A percentile compares a stretch with the other conserved stretches of the same genome.
Evolutionary conservation across 2,888 invertebrate genomes (phyloP).

Genomic region (Drosophila greeni): DNA sequence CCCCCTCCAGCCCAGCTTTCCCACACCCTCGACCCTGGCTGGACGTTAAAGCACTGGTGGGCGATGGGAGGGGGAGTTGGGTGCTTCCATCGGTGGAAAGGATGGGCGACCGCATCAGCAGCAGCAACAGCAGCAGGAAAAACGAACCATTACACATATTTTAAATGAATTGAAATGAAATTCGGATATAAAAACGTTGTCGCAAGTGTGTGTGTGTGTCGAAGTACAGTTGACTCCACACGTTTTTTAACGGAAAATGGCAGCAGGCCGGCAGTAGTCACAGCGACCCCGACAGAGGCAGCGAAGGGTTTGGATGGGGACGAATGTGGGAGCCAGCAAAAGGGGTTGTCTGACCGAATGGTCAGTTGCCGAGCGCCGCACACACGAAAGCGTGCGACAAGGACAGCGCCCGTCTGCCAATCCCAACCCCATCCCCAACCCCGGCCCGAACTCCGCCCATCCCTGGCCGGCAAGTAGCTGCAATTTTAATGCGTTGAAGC

Average conservation of each 20-base stretch:
- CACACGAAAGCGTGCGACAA: constrained; percentile 20
- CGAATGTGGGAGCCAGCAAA: constrained; percentile 12
- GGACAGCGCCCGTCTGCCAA: constrained; percentile 52
- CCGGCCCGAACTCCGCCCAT: not conserved
- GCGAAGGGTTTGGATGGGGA: constrained; percentile 36
- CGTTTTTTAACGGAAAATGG: constrained; percentile 66
- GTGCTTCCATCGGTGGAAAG: constrained; percentile 59
- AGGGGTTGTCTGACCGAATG: constrained; percentile 42
- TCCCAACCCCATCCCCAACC: constrained; percentile 20
- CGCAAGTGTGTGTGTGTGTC: constrained; percentile 51
- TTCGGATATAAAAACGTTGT: constrained; percentile 64
- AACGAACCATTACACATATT: constrained; percentile 64
- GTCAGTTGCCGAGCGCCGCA: constrained; percentile 51
- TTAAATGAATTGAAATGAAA: constrained; percentile 74
- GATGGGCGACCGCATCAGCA: constrained; percentile 47
- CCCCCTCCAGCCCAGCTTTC: constrained; percentile 6
- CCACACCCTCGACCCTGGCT: not conserved
- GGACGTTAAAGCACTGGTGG: constrained; percentile 30
- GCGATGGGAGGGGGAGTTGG: not conserved
- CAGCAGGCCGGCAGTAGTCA: constrained; percentile 51
- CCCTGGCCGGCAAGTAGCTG: constrained; percentile 53
- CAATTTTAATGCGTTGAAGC: constrained; percentile 53
- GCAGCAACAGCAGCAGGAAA: constrained; percentile 10
- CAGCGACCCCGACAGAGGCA: constrained; percentile 20
- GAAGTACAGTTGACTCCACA: constrained; percentile 76